phyloP scores from a whole-genome alignment of 2,888 invertebrate genomes.

The Chydorus sphaericus region DNA sequence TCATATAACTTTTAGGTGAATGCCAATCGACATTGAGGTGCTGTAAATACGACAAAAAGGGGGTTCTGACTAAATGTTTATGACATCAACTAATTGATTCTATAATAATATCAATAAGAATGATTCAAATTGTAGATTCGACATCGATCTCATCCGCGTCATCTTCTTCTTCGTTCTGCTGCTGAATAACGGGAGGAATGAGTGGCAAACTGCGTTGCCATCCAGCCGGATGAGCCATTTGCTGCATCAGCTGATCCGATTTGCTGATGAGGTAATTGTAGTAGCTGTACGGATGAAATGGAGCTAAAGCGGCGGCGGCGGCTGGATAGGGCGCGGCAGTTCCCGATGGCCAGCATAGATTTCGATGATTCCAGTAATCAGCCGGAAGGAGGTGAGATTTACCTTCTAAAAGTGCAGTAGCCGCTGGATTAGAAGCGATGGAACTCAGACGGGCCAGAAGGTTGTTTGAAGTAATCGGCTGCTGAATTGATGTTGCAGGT shows the following conservation, averaged over 20 bases:
- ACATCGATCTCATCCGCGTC: not conserved
- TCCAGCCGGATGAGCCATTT: not conserved
- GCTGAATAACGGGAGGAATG: not conserved
- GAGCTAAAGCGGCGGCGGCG: too few relatives aligned
- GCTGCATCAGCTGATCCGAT: not conserved
- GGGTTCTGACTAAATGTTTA: not conserved
- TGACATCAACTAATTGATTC: not conserved
- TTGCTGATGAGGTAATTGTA: constrained; percentile 3
- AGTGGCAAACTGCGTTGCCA: not conserved
- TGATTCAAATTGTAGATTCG: not conserved
- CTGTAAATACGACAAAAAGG: not conserved
- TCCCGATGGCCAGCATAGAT: too few relatives aligned
- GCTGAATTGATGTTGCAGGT: not conserved
- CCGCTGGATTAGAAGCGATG: not conserved
- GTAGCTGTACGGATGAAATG: constrained; percentile 8
- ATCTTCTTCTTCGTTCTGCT: not conserved
- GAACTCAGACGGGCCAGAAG: not conserved
- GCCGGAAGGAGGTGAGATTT: not conserved
- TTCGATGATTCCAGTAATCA: constrained; percentile 1
- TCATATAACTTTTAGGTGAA: too few relatives aligned
- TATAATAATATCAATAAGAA: not conserved
- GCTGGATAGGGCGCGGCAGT: not conserved
- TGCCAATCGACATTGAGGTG: too few relatives aligned
- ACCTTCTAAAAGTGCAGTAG: not conserved
- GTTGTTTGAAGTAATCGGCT: not conserved